These are phyloP conservation scores for Erpornis zantholeuca DNA, from an alignment of 2,113 vertebrate species.

Conservation along the genomic window DNA sequence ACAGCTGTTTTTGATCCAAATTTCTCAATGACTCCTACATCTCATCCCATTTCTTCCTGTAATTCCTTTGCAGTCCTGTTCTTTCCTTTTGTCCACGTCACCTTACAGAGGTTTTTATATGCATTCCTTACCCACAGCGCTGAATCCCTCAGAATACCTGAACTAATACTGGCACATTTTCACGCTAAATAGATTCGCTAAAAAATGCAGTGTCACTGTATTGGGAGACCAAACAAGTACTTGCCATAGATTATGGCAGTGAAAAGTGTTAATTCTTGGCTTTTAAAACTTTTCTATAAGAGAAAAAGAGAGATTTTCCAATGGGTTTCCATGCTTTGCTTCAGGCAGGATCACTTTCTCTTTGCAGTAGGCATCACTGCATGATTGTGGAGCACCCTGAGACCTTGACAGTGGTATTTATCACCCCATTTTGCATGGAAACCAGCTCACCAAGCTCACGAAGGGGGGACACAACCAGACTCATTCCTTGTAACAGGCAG, in stretches of 20 bases:
- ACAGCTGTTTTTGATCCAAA: constrained; percentile 7
- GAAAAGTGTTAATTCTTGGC: neutral
- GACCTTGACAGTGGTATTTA: neutral
- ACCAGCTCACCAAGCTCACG: neutral
- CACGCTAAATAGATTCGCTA: neutral
- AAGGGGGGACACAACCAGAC: accelerated
- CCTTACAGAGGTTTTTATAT: neutral
- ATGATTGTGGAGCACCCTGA: neutral
- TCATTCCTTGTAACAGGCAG: neutral
- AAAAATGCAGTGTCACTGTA: neutral
- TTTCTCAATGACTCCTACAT: neutral
- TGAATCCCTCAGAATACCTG: neutral
- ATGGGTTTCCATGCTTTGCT: neutral
- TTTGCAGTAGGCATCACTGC: neutral
- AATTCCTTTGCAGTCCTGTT: neutral
- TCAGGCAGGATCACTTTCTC: neutral
- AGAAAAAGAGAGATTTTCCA: neutral
- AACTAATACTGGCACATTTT: neutral
- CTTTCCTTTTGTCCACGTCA: neutral
- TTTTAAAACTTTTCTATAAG: neutral
- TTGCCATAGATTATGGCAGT: neutral
- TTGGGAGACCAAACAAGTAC: neutral
- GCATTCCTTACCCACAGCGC: neutral
- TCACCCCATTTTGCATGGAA: neutral
- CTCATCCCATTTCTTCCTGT: neutral